Evolutionary conservation across 2,888 invertebrate species (phyloP), one percentile per base, ranked within the genome.

Genomic region (Fragum sueziense): DNA sequence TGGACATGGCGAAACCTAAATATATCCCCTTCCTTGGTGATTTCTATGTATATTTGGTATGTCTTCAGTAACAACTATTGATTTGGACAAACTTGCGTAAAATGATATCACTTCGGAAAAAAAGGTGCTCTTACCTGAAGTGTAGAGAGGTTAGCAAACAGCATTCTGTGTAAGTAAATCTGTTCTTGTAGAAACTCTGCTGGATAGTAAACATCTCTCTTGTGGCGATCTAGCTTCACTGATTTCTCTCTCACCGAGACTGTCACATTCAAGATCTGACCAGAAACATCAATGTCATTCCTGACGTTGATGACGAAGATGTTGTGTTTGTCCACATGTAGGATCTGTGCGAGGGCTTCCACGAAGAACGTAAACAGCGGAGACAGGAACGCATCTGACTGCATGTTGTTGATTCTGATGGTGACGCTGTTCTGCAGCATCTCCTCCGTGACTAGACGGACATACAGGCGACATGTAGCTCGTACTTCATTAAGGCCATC

Each of bases 361-460:
- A 97, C 94, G 90, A 99, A 98, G 93, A 97, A 97, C 20, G 96
- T 86, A 20, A 97, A 94, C 17, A 98, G 93, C 0, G 97, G 98
- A 0, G 98, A 97, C 0, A 99, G 94, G 92, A 99, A 98, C 3
- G 97, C 96, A 87, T 97, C 97, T 68, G 97, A 96, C 0, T 97
- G 97, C 97, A 98, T 98, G 89, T 97, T 97, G 91, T 97, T 97
- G 25, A 99, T 94, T 1, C 98, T 95, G 0, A 99, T 96, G 0
- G 98, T 98, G 54, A 99, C 97, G 0, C 98, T 98, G 93, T 97
- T 98, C 91, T 96, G 96, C 0, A 99, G 94, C 97, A 99, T 98
- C 87, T 97, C 97, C 91, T 97, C 97, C 0, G 98, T 98, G 78
- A 99, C 97, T 34, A 98, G 94, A 0, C 97, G 95, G 0, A 98